Base-by-base conservation (phyloP, 2,113 vertebrate species). In the Eublepharis macularius region DNA sequence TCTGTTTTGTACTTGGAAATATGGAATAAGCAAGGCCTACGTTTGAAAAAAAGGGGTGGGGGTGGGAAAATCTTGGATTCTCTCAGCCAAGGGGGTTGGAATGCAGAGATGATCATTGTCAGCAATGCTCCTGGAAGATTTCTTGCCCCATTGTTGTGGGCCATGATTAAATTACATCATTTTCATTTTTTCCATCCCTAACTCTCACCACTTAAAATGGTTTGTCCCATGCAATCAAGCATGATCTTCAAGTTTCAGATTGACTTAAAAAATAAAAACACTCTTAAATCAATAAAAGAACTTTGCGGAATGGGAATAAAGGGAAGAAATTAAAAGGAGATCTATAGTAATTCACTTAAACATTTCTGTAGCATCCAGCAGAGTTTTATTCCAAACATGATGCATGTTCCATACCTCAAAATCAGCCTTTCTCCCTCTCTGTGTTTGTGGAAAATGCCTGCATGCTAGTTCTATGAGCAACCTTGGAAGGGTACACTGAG, bases 91-190 rank as follows among this genome's bases (percentile, higher is more conserved):
- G 83, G 87, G 84, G 81, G 85, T 88, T 93, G 91, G 90, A 91
- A 89, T 87, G 88, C 82, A 77, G 92, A 92, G 90, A 93, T 83
- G 70, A 87, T 94, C 93, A 90, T 90, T 80, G 66, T 92, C 93
- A 94, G 86, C 90, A 92, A 94, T 85, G 29, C 1, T 87, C 32
- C 84, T 90, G 94, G 89, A 94, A 94, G 92, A 93, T 89, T 90
- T 72, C 81, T 89, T 19, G 66, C 90, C 92, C 92, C 87, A 94
- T 95, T 94, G 91, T 96, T 88, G 79, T 80, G 83, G 90, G 89
- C 93, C 89, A 47, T 94, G 95, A 93, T 96, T 95, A 77, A 93
- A 94, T 96, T 95, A 95, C 92, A 90, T 92, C 88, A 96, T 95
- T 95, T 94, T 95, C 92, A 94, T 95, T 93, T 95, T 95, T 96